Evolutionary conservation across 2,797 vertebrate genomes (phyloP), one percentile per base, ranked within the genome.

Genomic region (Schizothorax lantsangensis): DNA sequence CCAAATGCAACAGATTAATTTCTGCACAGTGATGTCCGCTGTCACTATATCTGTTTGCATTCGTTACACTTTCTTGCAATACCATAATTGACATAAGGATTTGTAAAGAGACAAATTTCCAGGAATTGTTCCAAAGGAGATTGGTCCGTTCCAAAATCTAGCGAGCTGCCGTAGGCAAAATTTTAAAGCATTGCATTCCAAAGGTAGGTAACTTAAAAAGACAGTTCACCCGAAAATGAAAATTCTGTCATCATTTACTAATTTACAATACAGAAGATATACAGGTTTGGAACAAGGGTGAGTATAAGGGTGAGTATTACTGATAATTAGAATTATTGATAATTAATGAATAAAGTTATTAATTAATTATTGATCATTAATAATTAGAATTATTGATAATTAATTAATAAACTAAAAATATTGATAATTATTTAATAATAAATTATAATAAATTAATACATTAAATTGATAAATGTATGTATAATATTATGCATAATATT

Each of bases 31-130:
- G 78, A 84, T 75, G 81, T 38, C 47, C 83, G 45, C 79, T 68
- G 52, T 87, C 84, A 43, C 74, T 84, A 52, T 85, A 66, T 84
- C 72, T 88, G 86, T 84, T 79, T 75, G 77, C 66, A 72, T 66
- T 38, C 2, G 30, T 64, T 47, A 59, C 2, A 66, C 49, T 73
- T 79, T 62, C 36, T 40, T 85, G 36, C 4, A 62, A 38, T 64
- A 5, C 9, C 40, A n/a, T 43, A 21, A 59, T 49, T 85, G 66
- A 49, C 77, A 71, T 80, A 38, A 62, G 66, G 78, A 85, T 85
- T 85, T 85, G 77, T 45, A 52, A 69, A 47, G 52, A 72, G 38
- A 52, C 66, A 72, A 45, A 72, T 79, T 59, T 54, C 40, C 49
- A 83, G 36, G 15, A 43, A 9, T 54, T 11, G 73, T 26, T 43